These are phyloP conservation scores for Aldabrachelys gigantea DNA, from an alignment of 2,113 vertebrate genomes.

Conservation along the genomic window DNA sequence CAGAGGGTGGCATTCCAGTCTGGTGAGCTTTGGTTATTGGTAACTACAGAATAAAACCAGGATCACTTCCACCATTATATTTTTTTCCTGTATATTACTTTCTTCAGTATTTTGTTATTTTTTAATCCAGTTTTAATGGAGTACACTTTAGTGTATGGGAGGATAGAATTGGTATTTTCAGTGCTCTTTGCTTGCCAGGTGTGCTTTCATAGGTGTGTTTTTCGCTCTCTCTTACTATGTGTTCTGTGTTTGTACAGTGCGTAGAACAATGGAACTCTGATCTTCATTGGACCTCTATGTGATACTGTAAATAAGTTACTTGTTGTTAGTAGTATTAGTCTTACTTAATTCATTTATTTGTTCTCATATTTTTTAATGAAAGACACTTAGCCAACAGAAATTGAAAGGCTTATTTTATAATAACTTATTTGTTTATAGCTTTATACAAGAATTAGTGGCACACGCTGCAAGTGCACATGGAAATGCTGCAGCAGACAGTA, in stretches of 20 bases:
- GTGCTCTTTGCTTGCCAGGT: neutral
- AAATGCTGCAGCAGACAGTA: neutral
- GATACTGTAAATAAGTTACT: neutral
- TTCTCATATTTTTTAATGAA: neutral
- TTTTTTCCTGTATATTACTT: neutral
- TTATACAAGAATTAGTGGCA: neutral
- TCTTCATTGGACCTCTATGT: neutral
- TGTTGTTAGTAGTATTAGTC: too few relatives aligned
- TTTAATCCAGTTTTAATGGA: neutral
- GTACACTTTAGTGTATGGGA: neutral
- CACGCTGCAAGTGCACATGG: neutral
- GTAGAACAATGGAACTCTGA: neutral
- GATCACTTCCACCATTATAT: neutral
- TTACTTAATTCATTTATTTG: too few relatives aligned
- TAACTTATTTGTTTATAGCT: fast-evolving
- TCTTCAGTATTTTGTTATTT: neutral
- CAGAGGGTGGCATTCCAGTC: neutral
- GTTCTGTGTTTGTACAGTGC: neutral
- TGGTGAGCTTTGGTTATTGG: neutral
- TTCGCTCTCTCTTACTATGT: neutral
- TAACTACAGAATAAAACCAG: neutral
- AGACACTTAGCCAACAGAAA: neutral
- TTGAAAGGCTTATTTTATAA: neutral
- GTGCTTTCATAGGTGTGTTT: neutral
- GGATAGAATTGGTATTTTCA: neutral